Base-by-base conservation (phyloP, 2,888 invertebrate species). In the Strigamia crassipes region DNA sequence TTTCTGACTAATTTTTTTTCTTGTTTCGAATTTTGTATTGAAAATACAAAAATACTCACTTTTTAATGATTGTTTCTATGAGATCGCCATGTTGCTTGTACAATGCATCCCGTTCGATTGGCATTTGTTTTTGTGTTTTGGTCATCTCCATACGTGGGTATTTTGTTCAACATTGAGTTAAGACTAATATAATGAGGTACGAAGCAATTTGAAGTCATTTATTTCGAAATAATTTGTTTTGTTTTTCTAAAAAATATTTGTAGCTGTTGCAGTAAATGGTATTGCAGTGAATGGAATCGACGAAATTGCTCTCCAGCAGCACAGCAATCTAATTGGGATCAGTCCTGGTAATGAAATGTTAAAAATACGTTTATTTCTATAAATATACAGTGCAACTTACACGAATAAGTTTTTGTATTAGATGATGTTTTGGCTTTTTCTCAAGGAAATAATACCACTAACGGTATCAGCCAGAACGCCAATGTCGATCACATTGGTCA, bases 201-300 rank as follows among this genome's bases (percentile, higher is more conserved):
- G 18, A 8, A n/a, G 1, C 4, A 51, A 34, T 81, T 23, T 80
- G 10, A 81, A 31, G 27, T 13, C 83, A n/a, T 13, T 46, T 8
- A 46, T 13, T 10, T 46, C 5, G 12, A 12, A 46, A 8, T 46
- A 13, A 13, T 46, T 18, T 61, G 9, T 61, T 15, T 61, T 21
- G 9, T 18, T 61, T 12, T n/a, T 78, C 5, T 15, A 9, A 27
- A 15, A 42, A 18, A 12, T 8, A 42, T 56, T 81, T 82, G 27
- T 83, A 89, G 93, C 92, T 84, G 92, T 92, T 82, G 91, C 93
- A 91, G 92, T 93, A 38, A 93, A 93, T 87, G 93, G 93, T 82
- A 92, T 93, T 88, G 91, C 92, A 27, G 92, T 93, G 27, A 93
- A 93, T 86, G 93, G 93, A 81, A 89, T 93, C 61, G 92, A 92